A percentile compares a stretch with the other conserved stretches of the same genome.
phyloP scores from a whole-genome alignment of 2,113 vertebrate genomes.

The Corythoichthys haematopterus region DNA sequence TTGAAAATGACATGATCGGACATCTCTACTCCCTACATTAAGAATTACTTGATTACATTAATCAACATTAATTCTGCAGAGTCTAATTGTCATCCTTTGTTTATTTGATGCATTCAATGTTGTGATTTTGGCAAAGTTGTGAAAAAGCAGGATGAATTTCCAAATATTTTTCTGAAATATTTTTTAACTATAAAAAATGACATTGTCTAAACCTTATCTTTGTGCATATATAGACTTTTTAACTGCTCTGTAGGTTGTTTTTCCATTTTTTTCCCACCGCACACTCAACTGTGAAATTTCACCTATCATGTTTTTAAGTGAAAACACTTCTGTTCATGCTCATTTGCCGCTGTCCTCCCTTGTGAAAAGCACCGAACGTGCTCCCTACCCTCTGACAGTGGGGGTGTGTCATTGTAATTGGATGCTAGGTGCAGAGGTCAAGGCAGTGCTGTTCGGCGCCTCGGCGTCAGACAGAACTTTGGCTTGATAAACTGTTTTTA shows the following conservation, averaged over 20 bases:
- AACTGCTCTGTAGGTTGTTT: not conserved
- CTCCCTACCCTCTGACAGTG: constrained; percentile 33
- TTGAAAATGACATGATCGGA: no score
- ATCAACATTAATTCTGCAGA: no score
- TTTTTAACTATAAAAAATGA: no score
- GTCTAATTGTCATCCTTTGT: no score
- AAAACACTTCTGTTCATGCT: constrained; percentile 22
- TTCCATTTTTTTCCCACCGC: not conserved
- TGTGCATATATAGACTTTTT: not conserved
- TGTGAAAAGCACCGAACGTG: constrained; percentile 30
- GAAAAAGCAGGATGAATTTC: no score
- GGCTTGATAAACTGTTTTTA: not conserved
- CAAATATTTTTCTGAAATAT: no score
- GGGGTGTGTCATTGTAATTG: constrained; percentile 48
- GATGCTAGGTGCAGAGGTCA: constrained; percentile 40
- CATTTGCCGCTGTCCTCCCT: constrained; percentile 31
- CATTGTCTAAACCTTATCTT: no score
- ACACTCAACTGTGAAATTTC: constrained; percentile 15
- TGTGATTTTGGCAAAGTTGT: no score
- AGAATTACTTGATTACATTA: no score
- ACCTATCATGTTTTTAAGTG: constrained; percentile 20
- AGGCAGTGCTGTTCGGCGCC: constrained; percentile 23
- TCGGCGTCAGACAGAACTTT: not conserved
- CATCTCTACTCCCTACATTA: no score
- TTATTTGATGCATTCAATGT: no score